A percentile compares a stretch with the other conserved stretches of the same genome.
These are phyloP conservation scores for human (Homo sapiens) DNA, from an alignment of 2,113 vertebrate species.

Conservation along the genomic window DNA sequence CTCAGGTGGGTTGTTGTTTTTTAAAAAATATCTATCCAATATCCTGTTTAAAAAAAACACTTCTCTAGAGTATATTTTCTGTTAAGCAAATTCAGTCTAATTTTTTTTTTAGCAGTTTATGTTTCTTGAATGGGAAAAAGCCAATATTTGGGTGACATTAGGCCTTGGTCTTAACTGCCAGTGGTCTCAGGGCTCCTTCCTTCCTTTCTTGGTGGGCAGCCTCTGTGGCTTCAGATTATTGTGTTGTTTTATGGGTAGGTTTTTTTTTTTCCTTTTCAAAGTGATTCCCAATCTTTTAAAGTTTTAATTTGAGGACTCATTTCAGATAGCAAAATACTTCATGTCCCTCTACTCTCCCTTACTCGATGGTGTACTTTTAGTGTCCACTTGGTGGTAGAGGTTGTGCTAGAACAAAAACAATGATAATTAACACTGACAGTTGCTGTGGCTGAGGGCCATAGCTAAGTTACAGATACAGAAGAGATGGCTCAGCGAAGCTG, in stretches of 20 bases:
- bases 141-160: background rate
- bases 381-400: background rate
- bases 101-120: background rate
- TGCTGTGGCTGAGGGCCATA: background rate
- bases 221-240: background rate
- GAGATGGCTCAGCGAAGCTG: background rate
- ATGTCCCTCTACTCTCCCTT: rapidly evolving
- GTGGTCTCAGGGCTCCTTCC: background rate
- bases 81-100: background rate
- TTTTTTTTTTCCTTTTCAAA: background rate
- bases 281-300: background rate
- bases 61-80: background rate
- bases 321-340: background rate
- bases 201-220: background rate
- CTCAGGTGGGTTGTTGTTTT: background rate
- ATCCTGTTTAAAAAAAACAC: background rate
- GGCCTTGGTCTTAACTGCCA: background rate
- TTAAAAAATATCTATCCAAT: background rate
- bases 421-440: background rate
- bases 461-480: background rate
- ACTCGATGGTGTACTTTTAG: background rate
- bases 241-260: background rate
- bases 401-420: background rate
- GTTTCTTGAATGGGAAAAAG: background rate
- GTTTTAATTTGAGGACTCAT: background rate